Base-by-base conservation (phyloP, 1,140 invertebrate genomes). In the Neuroterus valhalla region DNA sequence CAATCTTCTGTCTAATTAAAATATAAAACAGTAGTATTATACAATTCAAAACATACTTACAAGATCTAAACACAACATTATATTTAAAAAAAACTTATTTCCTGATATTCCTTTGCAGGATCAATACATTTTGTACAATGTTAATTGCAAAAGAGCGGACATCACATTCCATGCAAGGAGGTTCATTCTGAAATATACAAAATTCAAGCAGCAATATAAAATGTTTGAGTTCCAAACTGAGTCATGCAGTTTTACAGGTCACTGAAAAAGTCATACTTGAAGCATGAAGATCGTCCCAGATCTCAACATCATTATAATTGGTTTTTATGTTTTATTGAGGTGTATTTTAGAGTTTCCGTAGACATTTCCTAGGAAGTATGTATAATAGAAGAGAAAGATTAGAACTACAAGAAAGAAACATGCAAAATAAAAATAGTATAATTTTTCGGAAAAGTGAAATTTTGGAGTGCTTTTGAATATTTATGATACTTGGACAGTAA, bases 211-310 rank as follows among this genome's bases (percentile, higher is more conserved):
- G 17, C 42, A 48, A 70, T 46, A 31, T 44, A 15, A 12, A 48
- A 70, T 48, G 26, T 17, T 23, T 14, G n/a, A 17, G 4, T 5
- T 43, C 3, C 31, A 55, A 71, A 62, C 19, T 1, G 45, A 71
- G 74, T 46, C 74, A 78, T 78, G 77, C 77, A 71, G 12, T 21
- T 74, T 69, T 38, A 3, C 12, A 62, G 55, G 12, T 71, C n/a
- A 76, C 70, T 71, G 3, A 68, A 75, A 38, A 83, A 82, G 75
- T 79, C 77, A 83, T 79, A 75, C 78, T 77, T 76, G 68, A 85
- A 80, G 72, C 76, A 76, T 84, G 85, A 88, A 89, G 86, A 86
- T 87, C 79, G 87, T 88, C 86, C 87, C 86, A 89, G 86, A 86
- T 86, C 81, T 86, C 81, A 78, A 66, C 75, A 79, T 76, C 72